Evolutionary conservation across 2,797 vertebrate species (phyloP), one percentile per base, ranked within the genome.

Genomic region (Phoeniculus purpureus): DNA sequence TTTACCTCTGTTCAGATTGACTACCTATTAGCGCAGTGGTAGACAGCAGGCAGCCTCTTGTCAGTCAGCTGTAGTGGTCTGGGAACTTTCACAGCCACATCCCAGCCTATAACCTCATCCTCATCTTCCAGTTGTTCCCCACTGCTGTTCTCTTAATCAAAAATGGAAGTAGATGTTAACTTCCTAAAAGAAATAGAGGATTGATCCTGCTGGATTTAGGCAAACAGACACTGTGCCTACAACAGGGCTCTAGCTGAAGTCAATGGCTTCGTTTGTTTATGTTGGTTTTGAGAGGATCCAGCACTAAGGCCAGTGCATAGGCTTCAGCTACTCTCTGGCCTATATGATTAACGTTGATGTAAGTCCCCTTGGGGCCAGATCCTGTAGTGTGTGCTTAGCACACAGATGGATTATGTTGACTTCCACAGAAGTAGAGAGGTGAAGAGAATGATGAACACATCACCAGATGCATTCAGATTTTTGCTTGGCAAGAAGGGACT

Each of bases 341-440:
- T 86, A 40, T 32, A n/a, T 31, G 8, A 51, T n/a, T 65, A 64
- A 80, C 0, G 1, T 20, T 13, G 12, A 48, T 65, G 78, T 27
- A 68, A 65, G 54, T 74, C 51, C 56, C 61, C 65, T 80, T 21
- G 8, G 72, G 76, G 59, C 75, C 82, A 74, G 77, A 84, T 93
- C 73, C 62, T 55, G 26, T n/a, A 59, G 65, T 2, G 67, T 81
- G 91, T 96, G 94, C 93, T 89, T 78, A 83, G 93, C 94, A 96
- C 94, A 95, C 93, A 89, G 83, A 51, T 60, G 68, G 23, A 40
- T 58, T 78, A 43, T 65, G 64, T 6, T 90, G 90, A 94, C 93
- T 93, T 95, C 90, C 88, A 90, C 81, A 74, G 93, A 94, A 92
- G 92, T 26, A 70, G 18, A 92, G 71, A 78, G 93, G 71, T 79